phyloP scores from a whole-genome alignment of 2,797 vertebrate species.

The Myotis daubentonii region DNA sequence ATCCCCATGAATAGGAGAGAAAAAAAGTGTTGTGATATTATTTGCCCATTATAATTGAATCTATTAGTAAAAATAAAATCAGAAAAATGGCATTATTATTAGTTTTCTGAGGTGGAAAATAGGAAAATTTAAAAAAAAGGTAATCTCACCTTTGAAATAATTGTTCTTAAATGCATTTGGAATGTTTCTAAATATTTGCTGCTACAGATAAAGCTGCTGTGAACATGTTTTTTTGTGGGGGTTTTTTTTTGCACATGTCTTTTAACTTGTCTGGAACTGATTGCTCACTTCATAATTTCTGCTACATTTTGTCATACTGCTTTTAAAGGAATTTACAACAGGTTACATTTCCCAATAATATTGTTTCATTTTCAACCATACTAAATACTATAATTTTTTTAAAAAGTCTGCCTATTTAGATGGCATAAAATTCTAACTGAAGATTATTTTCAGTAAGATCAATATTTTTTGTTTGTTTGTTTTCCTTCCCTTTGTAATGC shows the following conservation, averaged over 20 bases:
- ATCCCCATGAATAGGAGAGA: neutral
- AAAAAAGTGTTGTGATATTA: neutral
- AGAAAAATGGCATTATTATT: neutral
- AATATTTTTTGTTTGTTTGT: neutral
- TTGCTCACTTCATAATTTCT: neutral
- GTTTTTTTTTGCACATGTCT: neutral
- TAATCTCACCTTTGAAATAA: neutral
- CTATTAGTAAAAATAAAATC: neutral
- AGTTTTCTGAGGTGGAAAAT: conserved; percentile 22
- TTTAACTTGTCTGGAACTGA: neutral
- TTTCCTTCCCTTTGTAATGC: neutral
- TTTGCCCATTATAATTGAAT: neutral
- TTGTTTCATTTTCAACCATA: neutral
- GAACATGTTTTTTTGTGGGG: neutral
- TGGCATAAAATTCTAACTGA: neutral
- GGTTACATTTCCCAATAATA: neutral
- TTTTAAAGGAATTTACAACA: conserved; percentile 21
- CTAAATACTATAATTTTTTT: neutral
- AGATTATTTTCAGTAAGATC: neutral
- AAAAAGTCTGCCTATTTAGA: neutral
- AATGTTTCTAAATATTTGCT: neutral
- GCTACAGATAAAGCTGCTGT: neutral
- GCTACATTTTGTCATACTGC: neutral
- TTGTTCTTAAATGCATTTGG: neutral
- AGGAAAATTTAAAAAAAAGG: neutral